A percentile compares a stretch with the other conserved stretches of the same genome.
These are phyloP conservation scores for Vollenhovia emeryi DNA, from an alignment of 1,140 invertebrate genomes.

Conservation along the genomic window DNA sequence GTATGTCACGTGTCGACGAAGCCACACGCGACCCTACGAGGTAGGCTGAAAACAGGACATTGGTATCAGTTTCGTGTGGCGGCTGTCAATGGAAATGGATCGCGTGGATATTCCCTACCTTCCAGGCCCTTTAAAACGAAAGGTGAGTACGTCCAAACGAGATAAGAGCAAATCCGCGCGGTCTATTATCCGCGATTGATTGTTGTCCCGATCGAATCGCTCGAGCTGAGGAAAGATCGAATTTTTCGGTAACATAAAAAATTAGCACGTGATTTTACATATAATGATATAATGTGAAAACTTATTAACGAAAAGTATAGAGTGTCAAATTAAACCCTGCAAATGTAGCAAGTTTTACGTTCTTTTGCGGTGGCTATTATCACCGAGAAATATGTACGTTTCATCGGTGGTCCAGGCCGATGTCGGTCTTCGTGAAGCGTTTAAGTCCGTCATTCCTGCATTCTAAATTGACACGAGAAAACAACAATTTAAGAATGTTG, in stretches of 20 bases:
- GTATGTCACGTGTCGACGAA: constrained; percentile 82
- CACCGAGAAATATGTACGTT: constrained; percentile 26
- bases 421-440: constrained; percentile 63
- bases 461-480: constrained; percentile 54
- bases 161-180: background rate
- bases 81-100: constrained; percentile 89
- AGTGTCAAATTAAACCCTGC: constrained; percentile 52
- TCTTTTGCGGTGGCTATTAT: constrained; percentile 50
- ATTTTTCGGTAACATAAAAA: background rate
- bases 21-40: constrained; percentile 86
- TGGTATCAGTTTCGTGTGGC: constrained; percentile 93
- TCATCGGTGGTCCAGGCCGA: background rate
- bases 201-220: too few relatives aligned
- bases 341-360: constrained; percentile 43
- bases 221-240: background rate
- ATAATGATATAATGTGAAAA: background rate
- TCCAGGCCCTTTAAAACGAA: constrained; percentile 88
- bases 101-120: constrained; percentile 88
- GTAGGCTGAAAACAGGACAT: constrained; percentile 88
- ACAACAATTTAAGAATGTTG: constrained; percentile 43
- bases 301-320: constrained; percentile 57
- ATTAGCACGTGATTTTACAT: background rate
- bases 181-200: background rate
- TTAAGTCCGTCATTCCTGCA: constrained; percentile 45
- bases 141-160: constrained; percentile 66